Percentiles rank a stretch among this genome's conserved stretches.
These are phyloP conservation scores for Tipula confusa DNA, from an alignment of 2,888 invertebrate species.

Conservation along the genomic window DNA sequence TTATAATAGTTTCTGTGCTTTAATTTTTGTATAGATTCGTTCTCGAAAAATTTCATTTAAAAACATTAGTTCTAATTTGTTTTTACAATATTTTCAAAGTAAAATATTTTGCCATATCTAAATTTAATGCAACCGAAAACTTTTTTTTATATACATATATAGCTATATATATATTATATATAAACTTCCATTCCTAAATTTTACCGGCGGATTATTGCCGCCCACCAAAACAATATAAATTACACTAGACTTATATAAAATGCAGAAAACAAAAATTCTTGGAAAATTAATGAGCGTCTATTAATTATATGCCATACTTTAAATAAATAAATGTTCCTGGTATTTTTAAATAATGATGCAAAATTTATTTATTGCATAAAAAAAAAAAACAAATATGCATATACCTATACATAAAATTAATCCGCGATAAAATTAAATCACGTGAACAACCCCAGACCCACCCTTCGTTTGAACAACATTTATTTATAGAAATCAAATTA, in stretches of 20 bases:
- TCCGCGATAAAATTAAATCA: not conserved
- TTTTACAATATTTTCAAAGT: not conserved
- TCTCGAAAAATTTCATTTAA: no score
- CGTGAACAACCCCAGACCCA: not conserved
- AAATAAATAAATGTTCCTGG: slow-evolving; percentile 5
- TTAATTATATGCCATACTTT: not conserved
- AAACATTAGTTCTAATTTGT: no score
- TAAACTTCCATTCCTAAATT: not conserved
- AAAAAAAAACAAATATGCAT: not conserved
- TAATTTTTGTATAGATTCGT: no score
- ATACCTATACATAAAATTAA: not conserved
- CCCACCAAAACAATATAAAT: not conserved
- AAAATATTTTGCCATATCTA: not conserved
- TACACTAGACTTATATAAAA: not conserved
- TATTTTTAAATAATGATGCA: not conserved
- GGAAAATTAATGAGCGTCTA: slow-evolving; percentile 3
- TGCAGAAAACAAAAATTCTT: not conserved
- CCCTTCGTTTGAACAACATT: not conserved
- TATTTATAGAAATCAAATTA: not conserved
- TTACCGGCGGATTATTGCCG: not conserved
- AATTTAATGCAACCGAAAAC: not conserved
- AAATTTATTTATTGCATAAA: not conserved
- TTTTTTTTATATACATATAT: no score
- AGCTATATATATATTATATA: no score
- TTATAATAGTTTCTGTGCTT: no score